Evolutionary conservation across 1,140 invertebrate species (phyloP).

Genomic region (Bombus sibiricus): DNA sequence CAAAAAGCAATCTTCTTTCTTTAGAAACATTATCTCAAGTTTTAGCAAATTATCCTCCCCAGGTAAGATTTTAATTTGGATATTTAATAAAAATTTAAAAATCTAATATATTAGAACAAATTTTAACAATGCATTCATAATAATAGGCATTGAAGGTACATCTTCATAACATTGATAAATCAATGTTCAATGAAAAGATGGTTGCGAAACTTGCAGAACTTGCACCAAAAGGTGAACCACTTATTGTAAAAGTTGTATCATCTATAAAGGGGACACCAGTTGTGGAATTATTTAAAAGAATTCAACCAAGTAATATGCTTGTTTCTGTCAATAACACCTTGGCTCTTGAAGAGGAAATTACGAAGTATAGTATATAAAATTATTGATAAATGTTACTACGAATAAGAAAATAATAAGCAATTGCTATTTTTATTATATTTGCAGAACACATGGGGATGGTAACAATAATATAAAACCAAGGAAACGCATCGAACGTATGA

Average conservation of each 20-base stretch:
- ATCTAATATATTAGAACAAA: neutral
- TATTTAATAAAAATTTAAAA: neutral
- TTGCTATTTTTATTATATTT: slow-evolving; percentile 16
- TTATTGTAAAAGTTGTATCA: slow-evolving; percentile 76
- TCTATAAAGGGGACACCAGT: slow-evolving; percentile 69
- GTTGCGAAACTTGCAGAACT: slow-evolving; percentile 79
- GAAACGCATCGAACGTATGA: slow-evolving; percentile 62
- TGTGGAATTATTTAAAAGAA: slow-evolving; percentile 86
- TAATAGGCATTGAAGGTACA: slow-evolving; percentile 83
- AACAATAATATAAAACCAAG: slow-evolving; percentile 68
- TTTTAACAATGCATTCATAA: neutral
- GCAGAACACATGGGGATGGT: slow-evolving; percentile 62
- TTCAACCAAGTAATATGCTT: slow-evolving; percentile 83
- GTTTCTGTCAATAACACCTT: slow-evolving; percentile 86
- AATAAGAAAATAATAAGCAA: neutral
- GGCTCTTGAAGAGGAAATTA: slow-evolving; percentile 76
- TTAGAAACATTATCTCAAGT: slow-evolving; percentile 74
- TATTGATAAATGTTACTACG: neutral
- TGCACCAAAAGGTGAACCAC: slow-evolving; percentile 79
- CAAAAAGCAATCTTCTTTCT: slow-evolving; percentile 69
- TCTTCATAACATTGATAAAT: slow-evolving; percentile 81
- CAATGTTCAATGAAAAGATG: slow-evolving; percentile 77
- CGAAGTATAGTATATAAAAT: slow-evolving; percentile 50
- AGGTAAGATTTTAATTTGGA: slow-evolving; percentile 62
- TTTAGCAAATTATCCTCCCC: slow-evolving; percentile 75